Conservation (phyloP, 1,140 invertebrate species). For the Lamellibrachia luymesi region DNA sequence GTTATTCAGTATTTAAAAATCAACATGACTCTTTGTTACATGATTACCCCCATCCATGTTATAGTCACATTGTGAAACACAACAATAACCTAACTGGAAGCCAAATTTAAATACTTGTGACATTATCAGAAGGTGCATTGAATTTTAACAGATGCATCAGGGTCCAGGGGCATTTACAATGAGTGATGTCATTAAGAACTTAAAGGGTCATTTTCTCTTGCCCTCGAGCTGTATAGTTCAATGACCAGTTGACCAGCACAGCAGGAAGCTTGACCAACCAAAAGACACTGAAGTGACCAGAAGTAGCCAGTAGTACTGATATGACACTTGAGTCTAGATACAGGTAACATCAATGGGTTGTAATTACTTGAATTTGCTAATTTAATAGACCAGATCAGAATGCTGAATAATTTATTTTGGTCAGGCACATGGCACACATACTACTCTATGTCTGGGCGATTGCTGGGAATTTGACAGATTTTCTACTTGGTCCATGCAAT, state of each 20-base stretch:
- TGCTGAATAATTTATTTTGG: neutral
- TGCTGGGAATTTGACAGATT: neutral
- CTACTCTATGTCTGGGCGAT: neutral
- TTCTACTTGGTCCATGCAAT: too few relatives aligned
- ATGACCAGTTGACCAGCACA: neutral
- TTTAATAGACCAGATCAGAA: neutral
- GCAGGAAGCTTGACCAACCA: neutral
- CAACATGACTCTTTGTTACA: neutral
- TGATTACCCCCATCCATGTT: neutral
- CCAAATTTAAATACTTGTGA: neutral
- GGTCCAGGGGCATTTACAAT: neutral
- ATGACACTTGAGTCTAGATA: neutral
- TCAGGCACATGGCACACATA: neutral
- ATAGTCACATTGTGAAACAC: neutral
- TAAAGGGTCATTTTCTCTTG: neutral
- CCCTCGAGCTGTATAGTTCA: neutral
- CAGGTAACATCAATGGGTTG: neutral
- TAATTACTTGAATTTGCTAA: conserved; percentile 1
- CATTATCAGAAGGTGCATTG: too few relatives aligned
- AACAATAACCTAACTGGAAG: neutral
- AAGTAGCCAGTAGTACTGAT: neutral
- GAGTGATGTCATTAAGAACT: neutral
- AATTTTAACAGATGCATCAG: neutral
- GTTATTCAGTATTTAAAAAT: neutral
- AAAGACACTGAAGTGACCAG: neutral